Evolutionary conservation across 1,140 invertebrate genomes (phyloP).

Genomic region (Venturia canescens): DNA sequence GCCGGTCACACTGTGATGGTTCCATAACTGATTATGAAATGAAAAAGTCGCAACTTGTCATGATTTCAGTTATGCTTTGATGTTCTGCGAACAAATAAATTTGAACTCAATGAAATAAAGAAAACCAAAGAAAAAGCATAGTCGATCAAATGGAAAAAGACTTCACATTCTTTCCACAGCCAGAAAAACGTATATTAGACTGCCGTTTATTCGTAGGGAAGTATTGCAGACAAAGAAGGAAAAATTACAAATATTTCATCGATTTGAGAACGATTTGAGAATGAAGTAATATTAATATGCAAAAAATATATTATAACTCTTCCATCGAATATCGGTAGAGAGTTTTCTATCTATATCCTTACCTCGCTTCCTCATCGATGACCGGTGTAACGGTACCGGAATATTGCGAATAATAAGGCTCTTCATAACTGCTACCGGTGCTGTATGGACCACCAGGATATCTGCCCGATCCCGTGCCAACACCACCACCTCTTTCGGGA

Average conservation of each 20-base stretch:
- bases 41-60: background rate
- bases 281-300: background rate
- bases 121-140: constrained; percentile 32
- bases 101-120: constrained; percentile 46
- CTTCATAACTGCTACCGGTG: constrained; percentile 84
- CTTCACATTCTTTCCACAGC: background rate
- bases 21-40: background rate
- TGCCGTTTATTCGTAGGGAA: background rate
- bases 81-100: background rate
- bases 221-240: background rate
- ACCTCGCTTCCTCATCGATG: constrained; percentile 94
- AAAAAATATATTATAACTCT: background rate
- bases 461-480: constrained; percentile 67
- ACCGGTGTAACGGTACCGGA: constrained; percentile 89
- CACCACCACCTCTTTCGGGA: constrained; percentile 83
- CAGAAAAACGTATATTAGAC: constrained; percentile 33
- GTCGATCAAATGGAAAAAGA: constrained; percentile 27
- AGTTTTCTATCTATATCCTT: constrained; percentile 58
- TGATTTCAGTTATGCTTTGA: background rate
- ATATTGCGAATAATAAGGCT: constrained; percentile 91
- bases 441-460: constrained; percentile 75
- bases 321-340: background rate
- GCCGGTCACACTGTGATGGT: too few species aligned
- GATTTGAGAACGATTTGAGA: background rate
- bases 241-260: background rate